Base-by-base conservation (phyloP, 2,888 invertebrate species). In the Drosophila greeni region DNA sequence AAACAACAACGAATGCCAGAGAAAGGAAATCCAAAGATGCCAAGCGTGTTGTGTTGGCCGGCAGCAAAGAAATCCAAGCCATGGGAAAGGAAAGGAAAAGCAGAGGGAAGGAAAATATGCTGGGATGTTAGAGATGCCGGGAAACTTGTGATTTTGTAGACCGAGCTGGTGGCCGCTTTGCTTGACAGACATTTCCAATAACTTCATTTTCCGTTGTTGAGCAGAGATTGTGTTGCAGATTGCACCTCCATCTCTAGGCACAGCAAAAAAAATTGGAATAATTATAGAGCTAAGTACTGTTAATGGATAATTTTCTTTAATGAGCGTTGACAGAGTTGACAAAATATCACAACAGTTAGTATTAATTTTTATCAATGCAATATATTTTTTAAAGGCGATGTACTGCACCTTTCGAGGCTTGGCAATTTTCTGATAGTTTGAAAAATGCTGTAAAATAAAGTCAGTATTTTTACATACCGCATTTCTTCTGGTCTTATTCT, bases 181-280 rank as follows among this genome's bases (percentile, higher is more conserved):
- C 67, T 74, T 70, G 84, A 79, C 74, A 84, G 84, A 78, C 79
- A 79, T 84, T 79, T 79, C 84, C 79, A 79, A 79, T 79, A 79
- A 79, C 84, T 79, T 79, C 82, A 79, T 79, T 79, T 79, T 79
- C 74, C 76, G 84, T 84, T 76, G 80, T 82, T 82, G 82, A 78
- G 84, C 84, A 72, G 76, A 84, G 79, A 79, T 79, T 79, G 84
- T 84, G 84, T 84, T 84, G 79, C 79, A 83, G 78, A 79, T 79
- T 79, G 81, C 75, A 76, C 18, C 24, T 39, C 24, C 59, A 78
- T 72, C 68, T 66, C 75, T 49, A 66, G 70, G 76, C 76, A 39
- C 24, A 14, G n/a, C 5, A 5, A 31, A n/a, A n/a, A 58, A 23
- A n/a, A 1, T 16, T 5, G 1, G 6, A 2, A 1, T 12, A 31